A percentile compares a stretch with the other conserved stretches of the same genome.
These are phyloP conservation scores for Anguilla marmorata DNA, from an alignment of 2,797 vertebrate species.

Conservation along the genomic window DNA sequence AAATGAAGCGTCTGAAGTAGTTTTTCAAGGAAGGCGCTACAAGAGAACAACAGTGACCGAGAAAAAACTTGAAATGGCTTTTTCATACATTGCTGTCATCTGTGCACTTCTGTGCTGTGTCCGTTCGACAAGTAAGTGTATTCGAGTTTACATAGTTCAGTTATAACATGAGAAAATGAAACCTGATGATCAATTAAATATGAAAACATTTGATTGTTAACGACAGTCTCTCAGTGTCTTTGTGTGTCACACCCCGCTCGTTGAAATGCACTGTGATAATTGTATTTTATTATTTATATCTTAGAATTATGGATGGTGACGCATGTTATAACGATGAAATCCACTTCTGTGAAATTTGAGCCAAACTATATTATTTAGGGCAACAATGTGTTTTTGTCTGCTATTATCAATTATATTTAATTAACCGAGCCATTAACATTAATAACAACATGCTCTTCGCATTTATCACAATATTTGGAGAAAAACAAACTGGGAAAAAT, in stretches of 20 bases:
- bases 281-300: background rate
- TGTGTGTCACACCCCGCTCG: background rate
- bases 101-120: background rate
- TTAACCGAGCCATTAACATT: too few relatives aligned
- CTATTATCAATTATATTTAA: too few relatives aligned
- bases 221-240: background rate
- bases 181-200: background rate
- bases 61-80: background rate
- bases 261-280: background rate
- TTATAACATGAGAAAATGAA: background rate
- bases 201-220: background rate
- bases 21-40: background rate
- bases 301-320: background rate
- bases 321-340: background rate
- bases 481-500: background rate
- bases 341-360: background rate
- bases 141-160: background rate
- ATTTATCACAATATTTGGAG: background rate
- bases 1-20: background rate
- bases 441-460: background rate
- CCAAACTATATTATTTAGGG: background rate
- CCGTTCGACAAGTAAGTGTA: conserved; percentile 12
- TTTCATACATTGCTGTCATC: background rate
- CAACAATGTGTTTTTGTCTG: background rate
- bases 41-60: background rate